Evolutionary conservation across 2,797 vertebrate genomes (phyloP).

Genomic region (Melanotaenia trifasciata): DNA sequence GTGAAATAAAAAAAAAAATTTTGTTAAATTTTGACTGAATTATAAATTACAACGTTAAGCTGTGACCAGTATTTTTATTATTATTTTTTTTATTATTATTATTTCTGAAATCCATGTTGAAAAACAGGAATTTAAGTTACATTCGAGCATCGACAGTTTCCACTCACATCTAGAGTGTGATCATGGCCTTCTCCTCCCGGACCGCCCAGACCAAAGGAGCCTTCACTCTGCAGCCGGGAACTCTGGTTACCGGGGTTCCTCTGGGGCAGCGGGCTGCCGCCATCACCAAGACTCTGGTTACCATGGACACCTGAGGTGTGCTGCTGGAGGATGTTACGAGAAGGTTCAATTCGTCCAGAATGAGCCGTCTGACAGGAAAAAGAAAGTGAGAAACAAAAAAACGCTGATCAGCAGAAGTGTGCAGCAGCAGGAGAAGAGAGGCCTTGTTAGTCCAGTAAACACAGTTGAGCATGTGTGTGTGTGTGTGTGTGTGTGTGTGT

Average conservation of each 20-base stretch:
- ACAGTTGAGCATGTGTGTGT: slow-evolving; percentile 57
- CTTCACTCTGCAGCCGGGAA: slow-evolving; percentile 79
- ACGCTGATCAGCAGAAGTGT: slow-evolving; percentile 12
- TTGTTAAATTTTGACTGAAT: not conserved
- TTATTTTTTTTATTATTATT: not conserved
- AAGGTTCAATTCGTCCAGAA: slow-evolving; percentile 85
- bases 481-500: no score
- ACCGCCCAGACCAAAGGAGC: slow-evolving; percentile 76
- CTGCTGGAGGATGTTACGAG: slow-evolving; percentile 82
- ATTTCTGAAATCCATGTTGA: not conserved
- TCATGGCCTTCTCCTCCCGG: slow-evolving; percentile 86
- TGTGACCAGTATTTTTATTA: not conserved
- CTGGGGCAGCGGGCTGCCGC: slow-evolving; percentile 86
- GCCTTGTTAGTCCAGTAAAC: slow-evolving; percentile 13
- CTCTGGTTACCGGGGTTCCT: slow-evolving; percentile 80
- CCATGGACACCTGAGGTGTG: slow-evolving; percentile 80
- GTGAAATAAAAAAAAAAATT: no score
- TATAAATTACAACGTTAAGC: no score
- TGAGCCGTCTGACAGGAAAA: slow-evolving; percentile 78
- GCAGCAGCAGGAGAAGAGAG: slow-evolving; percentile 24
- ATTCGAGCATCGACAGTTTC: not conserved
- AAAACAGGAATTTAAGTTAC: not conserved
- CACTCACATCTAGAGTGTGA: slow-evolving; percentile 93
- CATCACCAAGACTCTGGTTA: slow-evolving; percentile 77
- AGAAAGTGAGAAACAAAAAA: not conserved